Evolutionary conservation across 1,140 invertebrate genomes (phyloP).

Genomic region (Atta cephalotes): DNA sequence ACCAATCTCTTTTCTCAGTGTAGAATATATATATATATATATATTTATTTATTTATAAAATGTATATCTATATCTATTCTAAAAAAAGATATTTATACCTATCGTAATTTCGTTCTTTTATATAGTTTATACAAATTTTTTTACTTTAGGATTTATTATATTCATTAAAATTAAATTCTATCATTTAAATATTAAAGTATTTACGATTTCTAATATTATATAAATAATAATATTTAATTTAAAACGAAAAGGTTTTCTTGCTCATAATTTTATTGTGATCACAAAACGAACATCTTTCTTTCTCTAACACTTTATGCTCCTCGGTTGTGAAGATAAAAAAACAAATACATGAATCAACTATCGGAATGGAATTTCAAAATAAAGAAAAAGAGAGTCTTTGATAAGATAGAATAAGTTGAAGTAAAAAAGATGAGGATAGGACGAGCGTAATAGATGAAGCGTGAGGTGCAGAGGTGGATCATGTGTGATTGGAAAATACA

Average conservation of each 20-base stretch:
- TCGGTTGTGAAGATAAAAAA: background rate
- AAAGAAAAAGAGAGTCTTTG: background rate
- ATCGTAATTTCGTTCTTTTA: background rate
- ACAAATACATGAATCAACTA: background rate
- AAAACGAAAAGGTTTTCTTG: background rate
- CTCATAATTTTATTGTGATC: background rate
- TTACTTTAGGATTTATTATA: background rate
- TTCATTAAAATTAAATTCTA: background rate
- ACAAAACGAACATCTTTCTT: background rate
- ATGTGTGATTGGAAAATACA: constrained; percentile 48
- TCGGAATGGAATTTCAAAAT: background rate
- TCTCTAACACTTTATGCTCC: background rate
- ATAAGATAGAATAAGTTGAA: background rate
- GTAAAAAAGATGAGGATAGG: constrained; percentile 31
- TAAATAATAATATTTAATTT: background rate
- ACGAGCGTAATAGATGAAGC: background rate
- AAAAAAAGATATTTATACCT: background rate
- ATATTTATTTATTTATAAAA: constrained; percentile 4
- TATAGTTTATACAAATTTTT: background rate
- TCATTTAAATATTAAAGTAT: constrained; percentile 2
- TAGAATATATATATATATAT: too few relatives aligned
- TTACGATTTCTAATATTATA: background rate
- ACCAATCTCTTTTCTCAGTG: too few relatives aligned
- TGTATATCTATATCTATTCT: background rate
- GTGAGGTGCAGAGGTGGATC: constrained; percentile 13